A percentile compares a stretch with the other conserved stretches of the same genome.
These are phyloP conservation scores for Tragulus kanchil DNA, from an alignment of 2,113 vertebrate species.

Conservation along the genomic window DNA sequence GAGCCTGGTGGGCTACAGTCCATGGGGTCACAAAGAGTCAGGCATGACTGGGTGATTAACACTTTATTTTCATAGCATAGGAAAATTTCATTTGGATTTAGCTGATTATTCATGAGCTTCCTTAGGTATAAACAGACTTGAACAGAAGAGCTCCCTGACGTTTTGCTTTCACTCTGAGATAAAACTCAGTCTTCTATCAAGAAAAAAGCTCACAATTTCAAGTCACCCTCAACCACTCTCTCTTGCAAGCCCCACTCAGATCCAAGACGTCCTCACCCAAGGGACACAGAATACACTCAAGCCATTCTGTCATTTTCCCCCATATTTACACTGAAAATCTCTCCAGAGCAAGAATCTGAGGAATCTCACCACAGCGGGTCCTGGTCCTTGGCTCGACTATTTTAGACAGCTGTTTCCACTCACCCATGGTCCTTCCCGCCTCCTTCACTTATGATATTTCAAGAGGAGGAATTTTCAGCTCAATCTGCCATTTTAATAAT, in stretches of 20 bases:
- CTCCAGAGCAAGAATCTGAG: background rate
- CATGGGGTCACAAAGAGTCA: background rate
- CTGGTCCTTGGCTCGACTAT: background rate
- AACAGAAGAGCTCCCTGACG: background rate
- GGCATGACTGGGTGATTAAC: background rate
- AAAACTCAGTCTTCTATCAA: constrained; percentile 6
- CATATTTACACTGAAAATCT: background rate
- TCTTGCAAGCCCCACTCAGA: background rate
- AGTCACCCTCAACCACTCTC: background rate
- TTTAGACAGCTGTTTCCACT: background rate
- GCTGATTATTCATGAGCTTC: background rate
- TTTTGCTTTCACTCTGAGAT: constrained; percentile 8
- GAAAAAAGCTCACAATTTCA: constrained; percentile 37
- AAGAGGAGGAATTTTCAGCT: background rate
- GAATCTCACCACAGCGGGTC: background rate
- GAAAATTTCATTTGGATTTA: background rate
- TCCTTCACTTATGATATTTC: background rate
- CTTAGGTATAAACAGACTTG: background rate
- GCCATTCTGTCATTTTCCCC: background rate
- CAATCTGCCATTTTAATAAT: constrained; percentile 21
- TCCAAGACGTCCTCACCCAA: background rate
- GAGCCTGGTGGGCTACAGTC: background rate
- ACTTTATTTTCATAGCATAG: background rate
- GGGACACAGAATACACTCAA: background rate
- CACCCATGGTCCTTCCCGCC: too few relatives aligned